Evolutionary conservation across 2,113 vertebrate genomes (phyloP).

Genomic region (Ivindomyrus marchei): DNA sequence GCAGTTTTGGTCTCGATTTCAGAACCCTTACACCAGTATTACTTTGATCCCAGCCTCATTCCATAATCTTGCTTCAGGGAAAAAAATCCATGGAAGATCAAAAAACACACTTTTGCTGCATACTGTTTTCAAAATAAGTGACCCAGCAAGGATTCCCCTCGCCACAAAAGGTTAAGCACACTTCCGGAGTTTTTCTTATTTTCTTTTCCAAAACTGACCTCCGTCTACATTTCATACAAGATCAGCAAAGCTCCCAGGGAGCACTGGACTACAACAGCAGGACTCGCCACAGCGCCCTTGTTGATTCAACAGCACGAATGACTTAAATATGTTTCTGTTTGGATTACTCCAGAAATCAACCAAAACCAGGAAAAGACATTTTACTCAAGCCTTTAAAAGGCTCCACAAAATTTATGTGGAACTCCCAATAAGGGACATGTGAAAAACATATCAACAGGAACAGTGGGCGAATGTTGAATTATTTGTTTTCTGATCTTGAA

Average conservation of each 20-base stretch:
- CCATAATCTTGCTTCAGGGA: background rate
- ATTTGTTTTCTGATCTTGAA: background rate
- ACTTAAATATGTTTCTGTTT: background rate
- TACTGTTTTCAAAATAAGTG: constrained; percentile 14
- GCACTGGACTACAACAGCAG: background rate
- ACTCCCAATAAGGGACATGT: background rate
- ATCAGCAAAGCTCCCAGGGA: background rate
- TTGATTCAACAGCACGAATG: background rate
- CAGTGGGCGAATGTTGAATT: background rate
- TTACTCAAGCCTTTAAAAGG: background rate
- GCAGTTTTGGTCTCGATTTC: background rate
- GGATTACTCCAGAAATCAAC: background rate
- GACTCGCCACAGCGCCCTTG: background rate
- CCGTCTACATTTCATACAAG: background rate
- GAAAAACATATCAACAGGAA: constrained; percentile 7
- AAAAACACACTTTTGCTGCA: constrained; percentile 7
- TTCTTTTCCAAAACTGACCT: constrained; percentile 22
- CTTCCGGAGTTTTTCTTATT: constrained; percentile 21
- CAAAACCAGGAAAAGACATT: background rate
- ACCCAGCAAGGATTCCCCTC: constrained; percentile 16
- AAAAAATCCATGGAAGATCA: constrained; percentile 3
- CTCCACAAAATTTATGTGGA: background rate
- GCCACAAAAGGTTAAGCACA: background rate
- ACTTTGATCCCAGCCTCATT: background rate
- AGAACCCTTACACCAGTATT: background rate